phyloP scores from a whole-genome alignment of 2,888 invertebrate species.

The Andrena trimmerana region DNA sequence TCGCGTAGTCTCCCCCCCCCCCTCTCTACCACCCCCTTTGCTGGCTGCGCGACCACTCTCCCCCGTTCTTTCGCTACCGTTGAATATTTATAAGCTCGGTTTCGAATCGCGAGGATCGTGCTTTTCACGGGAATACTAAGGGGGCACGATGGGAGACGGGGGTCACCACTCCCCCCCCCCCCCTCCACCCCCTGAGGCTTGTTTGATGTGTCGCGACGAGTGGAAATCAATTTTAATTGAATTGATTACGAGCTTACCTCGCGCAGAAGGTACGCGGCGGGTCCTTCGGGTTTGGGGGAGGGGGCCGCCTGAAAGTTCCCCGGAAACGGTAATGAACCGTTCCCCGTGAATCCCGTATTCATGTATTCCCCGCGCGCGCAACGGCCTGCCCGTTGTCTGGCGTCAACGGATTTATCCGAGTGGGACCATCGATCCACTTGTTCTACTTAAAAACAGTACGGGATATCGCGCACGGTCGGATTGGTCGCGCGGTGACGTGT shows the following conservation, averaged over 20 bases:
- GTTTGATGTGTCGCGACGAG: slow-evolving; percentile 65
- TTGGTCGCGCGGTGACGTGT: background rate
- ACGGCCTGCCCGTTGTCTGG: slow-evolving; percentile 21
- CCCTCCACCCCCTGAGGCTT: slow-evolving; percentile 19
- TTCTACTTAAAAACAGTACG: slow-evolving; percentile 26
- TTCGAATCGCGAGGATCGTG: slow-evolving; percentile 67
- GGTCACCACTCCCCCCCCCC: background rate
- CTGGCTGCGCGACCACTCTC: slow-evolving; percentile 18
- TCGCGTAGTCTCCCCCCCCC: background rate
- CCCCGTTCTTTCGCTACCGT: slow-evolving; percentile 43
- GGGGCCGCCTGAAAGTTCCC: background rate
- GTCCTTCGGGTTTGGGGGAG: background rate
- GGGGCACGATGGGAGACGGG: slow-evolving; percentile 23
- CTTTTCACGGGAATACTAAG: slow-evolving; percentile 49
- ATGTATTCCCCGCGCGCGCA: slow-evolving; percentile 51
- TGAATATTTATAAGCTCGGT: slow-evolving; percentile 71
- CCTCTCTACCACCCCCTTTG: background rate
- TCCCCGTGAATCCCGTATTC: slow-evolving; percentile 40
- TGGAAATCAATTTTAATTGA: slow-evolving; percentile 70
- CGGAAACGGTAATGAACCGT: slow-evolving; percentile 39
- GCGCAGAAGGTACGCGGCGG: slow-evolving; percentile 16
- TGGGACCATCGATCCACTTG: slow-evolving; percentile 53
- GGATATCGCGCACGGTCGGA: slow-evolving; percentile 7
- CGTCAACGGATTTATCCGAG: slow-evolving; percentile 38
- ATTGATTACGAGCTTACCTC: slow-evolving; percentile 57